A percentile compares a stretch with the other conserved stretches of the same genome.
These are phyloP conservation scores for Smittia sp. DNA, from an alignment of 2,888 invertebrate genomes.

Conservation along the genomic window DNA sequence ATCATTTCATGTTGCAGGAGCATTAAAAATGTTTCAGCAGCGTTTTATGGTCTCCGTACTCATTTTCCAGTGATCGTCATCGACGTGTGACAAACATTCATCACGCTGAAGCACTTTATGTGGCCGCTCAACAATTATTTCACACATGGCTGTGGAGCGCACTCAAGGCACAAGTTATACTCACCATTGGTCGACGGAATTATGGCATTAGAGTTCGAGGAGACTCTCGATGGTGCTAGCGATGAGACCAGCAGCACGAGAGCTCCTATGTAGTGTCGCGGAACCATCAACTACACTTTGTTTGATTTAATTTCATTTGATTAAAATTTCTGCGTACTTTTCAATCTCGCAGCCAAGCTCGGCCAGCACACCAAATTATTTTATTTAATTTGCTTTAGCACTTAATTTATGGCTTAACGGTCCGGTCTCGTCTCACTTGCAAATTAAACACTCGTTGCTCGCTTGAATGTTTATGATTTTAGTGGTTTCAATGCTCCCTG, in stretches of 20 bases:
- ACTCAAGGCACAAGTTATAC: background rate
- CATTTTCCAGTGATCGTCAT: background rate
- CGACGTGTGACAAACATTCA: background rate
- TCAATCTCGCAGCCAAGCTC: background rate
- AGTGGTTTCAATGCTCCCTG: slow-evolving; percentile 30
- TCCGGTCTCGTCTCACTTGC: background rate
- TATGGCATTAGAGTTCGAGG: slow-evolving; percentile 37
- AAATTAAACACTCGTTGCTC: slow-evolving; percentile 25
- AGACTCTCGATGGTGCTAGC: slow-evolving; percentile 36
- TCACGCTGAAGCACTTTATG: background rate
- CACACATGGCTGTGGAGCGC: background rate
- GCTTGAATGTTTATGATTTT: slow-evolving; percentile 39
- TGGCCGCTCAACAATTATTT: background rate
- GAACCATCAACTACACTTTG: slow-evolving; percentile 38
- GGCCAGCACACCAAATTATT: slow-evolving; percentile 13
- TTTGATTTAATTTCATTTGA: slow-evolving; percentile 39
- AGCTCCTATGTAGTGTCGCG: slow-evolving; percentile 32
- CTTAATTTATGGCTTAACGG: slow-evolving; percentile 40
- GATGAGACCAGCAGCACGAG: slow-evolving; percentile 33
- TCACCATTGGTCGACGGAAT: slow-evolving; percentile 42
- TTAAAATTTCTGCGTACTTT: slow-evolving; percentile 29
- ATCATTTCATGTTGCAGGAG: slow-evolving; percentile 1
- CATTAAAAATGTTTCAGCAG: slow-evolving; percentile 2
- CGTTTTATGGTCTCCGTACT: background rate
- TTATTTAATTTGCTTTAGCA: slow-evolving; percentile 39